Percentiles rank a stretch among this genome's conserved stretches.
phyloP scores from a whole-genome alignment of 2,888 invertebrate species.

The Agrochola macilenta region DNA sequence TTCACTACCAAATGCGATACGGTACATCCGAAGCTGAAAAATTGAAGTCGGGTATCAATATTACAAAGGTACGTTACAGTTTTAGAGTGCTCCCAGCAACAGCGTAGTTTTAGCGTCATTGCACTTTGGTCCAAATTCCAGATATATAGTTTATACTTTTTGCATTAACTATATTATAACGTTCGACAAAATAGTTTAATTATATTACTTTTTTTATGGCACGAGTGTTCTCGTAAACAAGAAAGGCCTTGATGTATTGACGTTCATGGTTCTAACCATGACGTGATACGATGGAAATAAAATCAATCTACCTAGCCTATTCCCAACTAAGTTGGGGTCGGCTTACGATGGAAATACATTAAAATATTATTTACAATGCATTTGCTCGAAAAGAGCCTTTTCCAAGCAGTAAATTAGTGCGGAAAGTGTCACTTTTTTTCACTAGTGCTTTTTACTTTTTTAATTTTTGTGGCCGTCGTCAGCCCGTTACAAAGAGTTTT shows the following conservation, averaged over 20 bases:
- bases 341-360: constrained; percentile 2
- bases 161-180: not conserved
- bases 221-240: constrained; percentile 30
- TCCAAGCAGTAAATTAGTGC: too few relatives aligned
- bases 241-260: constrained; percentile 37
- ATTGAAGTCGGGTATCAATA: constrained; percentile 12
- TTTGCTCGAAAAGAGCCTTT: too few relatives aligned
- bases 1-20: constrained; percentile 13
- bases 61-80: not conserved
- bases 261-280: constrained; percentile 41
- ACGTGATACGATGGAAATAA: constrained; percentile 7
- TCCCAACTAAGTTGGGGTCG: too few relatives aligned
- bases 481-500: too few relatives aligned
- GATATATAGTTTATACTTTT: too few relatives aligned
- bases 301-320: too few relatives aligned
- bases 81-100: not conserved
- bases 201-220: constrained; percentile 19
- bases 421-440: too few relatives aligned
- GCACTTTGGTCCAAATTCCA: constrained; percentile 6
- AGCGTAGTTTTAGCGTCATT: constrained; percentile 5
- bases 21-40: not conserved
- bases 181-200: not conserved
- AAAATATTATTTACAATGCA: constrained; percentile 4
- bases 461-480: too few relatives aligned
- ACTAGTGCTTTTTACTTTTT: too few relatives aligned